Evolutionary conservation across 1,140 invertebrate genomes (phyloP), one percentile per base, ranked within the genome.

Genomic region (Limonius californicus): DNA sequence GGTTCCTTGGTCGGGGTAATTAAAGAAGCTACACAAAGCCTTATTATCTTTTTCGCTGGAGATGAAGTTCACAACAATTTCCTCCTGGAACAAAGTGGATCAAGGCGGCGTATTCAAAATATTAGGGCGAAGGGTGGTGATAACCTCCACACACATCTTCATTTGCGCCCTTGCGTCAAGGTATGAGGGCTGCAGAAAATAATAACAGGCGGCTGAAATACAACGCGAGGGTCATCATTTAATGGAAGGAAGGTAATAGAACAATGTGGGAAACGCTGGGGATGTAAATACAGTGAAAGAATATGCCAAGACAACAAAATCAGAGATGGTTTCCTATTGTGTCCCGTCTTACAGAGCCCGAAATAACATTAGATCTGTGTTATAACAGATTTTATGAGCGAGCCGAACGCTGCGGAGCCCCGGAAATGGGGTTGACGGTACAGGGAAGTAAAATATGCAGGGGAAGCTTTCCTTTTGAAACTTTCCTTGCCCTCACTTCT

Each of bases 321-420:
- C 21, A 61, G 32, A 54, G 30, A 61, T 42, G 59, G 14, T 61
- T 54, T 39, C 18, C 47, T 61, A 61, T 61, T 61, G 59, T 61
- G 47, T 54, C 50, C 59, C 14, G 50, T 35, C 59, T 61, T 14
- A 21, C 30, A 61, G 11, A 59, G n/a, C 47, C 23, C n/a, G 50
- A 39, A 60, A 54, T 60, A 54, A 35, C 45, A 60, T 60, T 54
- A 61, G 47, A 50, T 54, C 59, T 54, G n/a, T 54, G n/a, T 61
- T 54, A 61, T 61, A 61, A 61, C 50, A 50, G 30, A 61, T 61
- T 61, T 61, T 60, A 60, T 60, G 45, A 42, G 30, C 35, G n/a
- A 39, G 35, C 35, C 8, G 35, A 50, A 54, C 50, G 32, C 18
- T n/a, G 35, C 45, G 50, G 43, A 35, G 15, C 47, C n/a, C 4